These are phyloP conservation scores for Balanococcus diminutus DNA, from an alignment of 2,888 invertebrate genomes.

Conservation along the genomic window DNA sequence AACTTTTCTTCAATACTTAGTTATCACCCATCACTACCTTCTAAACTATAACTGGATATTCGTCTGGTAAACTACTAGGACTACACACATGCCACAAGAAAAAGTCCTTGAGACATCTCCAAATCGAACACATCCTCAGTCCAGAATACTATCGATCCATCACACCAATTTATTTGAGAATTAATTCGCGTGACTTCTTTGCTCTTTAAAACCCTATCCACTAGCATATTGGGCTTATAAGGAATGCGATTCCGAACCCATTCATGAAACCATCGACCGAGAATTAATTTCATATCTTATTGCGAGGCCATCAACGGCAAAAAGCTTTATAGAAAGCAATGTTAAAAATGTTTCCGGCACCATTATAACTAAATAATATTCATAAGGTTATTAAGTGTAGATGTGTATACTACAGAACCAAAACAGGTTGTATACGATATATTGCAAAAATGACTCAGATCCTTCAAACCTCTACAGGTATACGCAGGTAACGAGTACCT, in stretches of 20 bases:
- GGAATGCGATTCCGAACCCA: neutral
- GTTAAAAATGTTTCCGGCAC: slow-evolving; percentile 7
- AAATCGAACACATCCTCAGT: neutral
- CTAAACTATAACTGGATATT: no score
- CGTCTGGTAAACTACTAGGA: no score
- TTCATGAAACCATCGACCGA: neutral
- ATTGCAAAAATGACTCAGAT: slow-evolving; percentile 30
- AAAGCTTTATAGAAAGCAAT: slow-evolving; percentile 28
- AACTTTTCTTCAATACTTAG: no score
- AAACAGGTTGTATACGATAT: neutral
- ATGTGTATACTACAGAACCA: neutral
- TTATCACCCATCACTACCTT: no score
- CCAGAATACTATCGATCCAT: neutral
- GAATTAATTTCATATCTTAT: slow-evolving; percentile 9
- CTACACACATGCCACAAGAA: no score
- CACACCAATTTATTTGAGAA: neutral
- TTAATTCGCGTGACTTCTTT: neutral
- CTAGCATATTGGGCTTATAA: neutral
- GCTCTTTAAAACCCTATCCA: neutral
- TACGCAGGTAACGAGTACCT: neutral
- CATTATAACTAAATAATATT: slow-evolving; percentile 17
- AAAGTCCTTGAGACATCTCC: no score
- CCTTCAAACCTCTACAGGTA: neutral
- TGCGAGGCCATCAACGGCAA: neutral
- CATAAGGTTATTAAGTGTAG: neutral